These are phyloP conservation scores for Microtus ochrogaster DNA, from an alignment of 2,113 vertebrate species.

Conservation along the genomic window DNA sequence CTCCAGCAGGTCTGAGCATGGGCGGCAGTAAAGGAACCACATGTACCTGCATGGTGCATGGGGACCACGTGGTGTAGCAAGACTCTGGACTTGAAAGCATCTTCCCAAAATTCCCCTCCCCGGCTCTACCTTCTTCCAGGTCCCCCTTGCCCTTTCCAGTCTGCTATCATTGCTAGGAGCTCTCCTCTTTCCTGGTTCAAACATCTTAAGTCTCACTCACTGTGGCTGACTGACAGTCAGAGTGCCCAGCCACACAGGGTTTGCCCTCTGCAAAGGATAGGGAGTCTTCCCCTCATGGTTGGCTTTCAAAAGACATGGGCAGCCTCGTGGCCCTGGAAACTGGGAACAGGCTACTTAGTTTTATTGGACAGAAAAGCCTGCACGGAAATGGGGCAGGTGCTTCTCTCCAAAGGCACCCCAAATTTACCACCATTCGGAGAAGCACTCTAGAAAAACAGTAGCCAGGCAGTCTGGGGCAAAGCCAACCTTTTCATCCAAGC, in stretches of 20 bases:
- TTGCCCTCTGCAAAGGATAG: no score
- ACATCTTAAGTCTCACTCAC: background rate
- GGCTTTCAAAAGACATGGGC: background rate
- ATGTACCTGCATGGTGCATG: background rate
- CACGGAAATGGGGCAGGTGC: background rate
- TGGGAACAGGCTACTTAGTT: background rate
- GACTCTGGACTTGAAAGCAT: background rate
- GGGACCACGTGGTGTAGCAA: no score
- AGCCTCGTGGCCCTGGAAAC: background rate
- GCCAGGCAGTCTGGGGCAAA: background rate
- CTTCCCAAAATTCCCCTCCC: background rate
- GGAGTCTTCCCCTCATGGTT: background rate
- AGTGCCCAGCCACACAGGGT: background rate
- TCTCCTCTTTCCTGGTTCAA: background rate
- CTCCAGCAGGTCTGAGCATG: background rate
- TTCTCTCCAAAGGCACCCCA: background rate
- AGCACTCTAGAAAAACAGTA: background rate
- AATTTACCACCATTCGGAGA: background rate
- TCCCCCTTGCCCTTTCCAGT: background rate
- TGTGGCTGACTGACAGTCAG: background rate
- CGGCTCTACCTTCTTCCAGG: background rate
- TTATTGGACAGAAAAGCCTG: background rate
- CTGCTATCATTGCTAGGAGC: background rate
- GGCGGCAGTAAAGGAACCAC: no score
- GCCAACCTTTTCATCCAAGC: background rate